A percentile compares a stretch with the other conserved stretches of the same genome.
Evolutionary conservation across 2,888 invertebrate species (phyloP).

Genomic region (Cephalotes varians): DNA sequence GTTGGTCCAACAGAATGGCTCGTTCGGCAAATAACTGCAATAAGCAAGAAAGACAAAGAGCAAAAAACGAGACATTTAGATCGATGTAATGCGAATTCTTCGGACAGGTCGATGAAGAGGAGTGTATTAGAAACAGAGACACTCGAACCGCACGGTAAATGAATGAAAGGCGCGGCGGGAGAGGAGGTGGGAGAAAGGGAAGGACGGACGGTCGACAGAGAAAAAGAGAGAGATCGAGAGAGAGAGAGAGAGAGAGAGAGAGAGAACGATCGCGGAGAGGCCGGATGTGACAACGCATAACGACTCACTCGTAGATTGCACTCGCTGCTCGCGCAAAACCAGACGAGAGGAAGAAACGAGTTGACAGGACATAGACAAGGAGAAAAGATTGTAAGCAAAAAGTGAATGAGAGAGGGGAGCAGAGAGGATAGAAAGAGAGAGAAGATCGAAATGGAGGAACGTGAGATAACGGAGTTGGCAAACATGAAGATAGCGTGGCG

Average conservation of each 20-base stretch:
- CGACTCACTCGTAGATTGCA: slow-evolving; percentile 79
- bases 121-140: slow-evolving; percentile 46
- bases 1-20: neutral
- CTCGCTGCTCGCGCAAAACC: slow-evolving; percentile 69
- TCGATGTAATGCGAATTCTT: slow-evolving; percentile 19
- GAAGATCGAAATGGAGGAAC: slow-evolving; percentile 76
- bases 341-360: slow-evolving; percentile 61
- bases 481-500: slow-evolving; percentile 82
- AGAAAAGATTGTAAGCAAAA: slow-evolving; percentile 25
- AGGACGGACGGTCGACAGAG: slow-evolving; percentile 32
- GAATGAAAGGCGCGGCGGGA: slow-evolving; percentile 48
- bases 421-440: slow-evolving; percentile 61
- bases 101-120: slow-evolving; percentile 27
- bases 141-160: slow-evolving; percentile 61
- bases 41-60: neutral
- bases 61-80: neutral
- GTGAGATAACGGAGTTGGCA: slow-evolving; percentile 85
- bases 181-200: neutral
- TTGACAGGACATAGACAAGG: slow-evolving; percentile 62
- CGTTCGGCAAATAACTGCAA: neutral
- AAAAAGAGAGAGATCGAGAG: slow-evolving; percentile 30
- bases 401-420: neutral
- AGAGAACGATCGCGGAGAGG: slow-evolving; percentile 59
- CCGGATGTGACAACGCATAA: slow-evolving; percentile 81
- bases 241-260: slow-evolving; percentile 29